Evolutionary conservation across 2,113 vertebrate genomes (phyloP).

Genomic region (Pungitius pungitius): DNA sequence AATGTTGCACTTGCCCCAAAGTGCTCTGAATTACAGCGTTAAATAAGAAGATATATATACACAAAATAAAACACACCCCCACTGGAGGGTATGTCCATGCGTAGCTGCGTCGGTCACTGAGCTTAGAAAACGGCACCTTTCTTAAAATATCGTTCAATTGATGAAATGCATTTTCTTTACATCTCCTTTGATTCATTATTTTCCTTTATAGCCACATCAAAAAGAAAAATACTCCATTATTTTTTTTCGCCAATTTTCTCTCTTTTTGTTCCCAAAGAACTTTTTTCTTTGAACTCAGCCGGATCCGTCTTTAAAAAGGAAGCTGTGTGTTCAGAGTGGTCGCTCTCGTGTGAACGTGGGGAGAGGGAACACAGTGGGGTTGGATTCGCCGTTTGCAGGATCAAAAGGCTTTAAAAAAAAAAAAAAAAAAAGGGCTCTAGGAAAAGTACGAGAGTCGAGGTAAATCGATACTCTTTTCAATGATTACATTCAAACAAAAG

Average conservation of each 20-base stretch:
- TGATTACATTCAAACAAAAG: slow-evolving; percentile 35
- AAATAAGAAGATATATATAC: slow-evolving; percentile 42
- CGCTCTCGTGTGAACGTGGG: slow-evolving; percentile 50
- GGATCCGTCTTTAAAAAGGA: slow-evolving; percentile 55
- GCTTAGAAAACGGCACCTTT: slow-evolving; percentile 4
- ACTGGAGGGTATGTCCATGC: not conserved
- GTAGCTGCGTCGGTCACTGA: too few species aligned
- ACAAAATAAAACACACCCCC: not conserved
- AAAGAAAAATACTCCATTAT: slow-evolving; percentile 1
- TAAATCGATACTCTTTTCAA: slow-evolving; percentile 35
- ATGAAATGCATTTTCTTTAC: slow-evolving; percentile 35
- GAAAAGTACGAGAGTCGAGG: slow-evolving; percentile 38
- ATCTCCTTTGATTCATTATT: slow-evolving; percentile 38
- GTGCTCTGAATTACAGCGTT: slow-evolving; percentile 8
- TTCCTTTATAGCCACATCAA: slow-evolving; percentile 17
- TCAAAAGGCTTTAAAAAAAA: slow-evolving; percentile 70
- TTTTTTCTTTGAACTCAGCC: slow-evolving; percentile 64
- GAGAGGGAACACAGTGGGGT: slow-evolving; percentile 57
- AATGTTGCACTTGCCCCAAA: slow-evolving; percentile 29
- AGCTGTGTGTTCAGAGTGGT: slow-evolving; percentile 55
- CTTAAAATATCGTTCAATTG: slow-evolving; percentile 24
- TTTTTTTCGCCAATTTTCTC: slow-evolving; percentile 11
- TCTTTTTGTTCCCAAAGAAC: slow-evolving; percentile 26
- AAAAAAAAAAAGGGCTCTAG: slow-evolving; percentile 40
- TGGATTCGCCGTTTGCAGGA: slow-evolving; percentile 46